Percentiles rank a stretch among this genome's conserved stretches.
Conservation (phyloP, 1,140 invertebrate genomes). For the Bombus huntii region DNA sequence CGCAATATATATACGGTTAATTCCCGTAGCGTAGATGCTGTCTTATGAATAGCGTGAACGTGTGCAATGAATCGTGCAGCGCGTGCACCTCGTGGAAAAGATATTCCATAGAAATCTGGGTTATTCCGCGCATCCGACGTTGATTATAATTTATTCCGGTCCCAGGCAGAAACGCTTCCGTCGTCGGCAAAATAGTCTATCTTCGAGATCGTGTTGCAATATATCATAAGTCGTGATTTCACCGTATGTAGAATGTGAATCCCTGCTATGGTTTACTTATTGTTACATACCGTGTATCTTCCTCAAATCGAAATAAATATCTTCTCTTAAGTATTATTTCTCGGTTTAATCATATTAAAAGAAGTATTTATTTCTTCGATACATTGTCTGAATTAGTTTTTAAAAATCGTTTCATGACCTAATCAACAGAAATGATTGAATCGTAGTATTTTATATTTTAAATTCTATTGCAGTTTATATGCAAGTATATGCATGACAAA, state of each 20-base stretch:
- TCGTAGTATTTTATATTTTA: background rate
- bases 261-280: background rate
- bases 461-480: no score
- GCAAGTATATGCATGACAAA: no score
- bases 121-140: constrained; percentile 17
- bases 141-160: constrained; percentile 56
- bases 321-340: background rate
- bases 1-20: constrained; percentile 9
- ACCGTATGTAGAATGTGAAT: background rate
- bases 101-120: constrained; percentile 19
- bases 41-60: constrained; percentile 14
- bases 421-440: no score
- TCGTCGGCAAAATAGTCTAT: constrained; percentile 16
- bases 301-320: background rate
- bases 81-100: constrained; percentile 6
- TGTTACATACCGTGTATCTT: background rate
- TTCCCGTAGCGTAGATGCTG: background rate
- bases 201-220: constrained; percentile 4
- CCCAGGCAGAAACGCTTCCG: constrained; percentile 10
- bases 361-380: background rate
- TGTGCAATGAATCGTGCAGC: constrained; percentile 18
- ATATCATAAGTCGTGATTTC: constrained; percentile 12
- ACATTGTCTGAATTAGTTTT: background rate
- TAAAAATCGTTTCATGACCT: background rate
- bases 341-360: background rate